These are phyloP conservation scores for Himalopsyche kuldschensis DNA, from an alignment of 2,888 invertebrate species.

Conservation along the genomic window DNA sequence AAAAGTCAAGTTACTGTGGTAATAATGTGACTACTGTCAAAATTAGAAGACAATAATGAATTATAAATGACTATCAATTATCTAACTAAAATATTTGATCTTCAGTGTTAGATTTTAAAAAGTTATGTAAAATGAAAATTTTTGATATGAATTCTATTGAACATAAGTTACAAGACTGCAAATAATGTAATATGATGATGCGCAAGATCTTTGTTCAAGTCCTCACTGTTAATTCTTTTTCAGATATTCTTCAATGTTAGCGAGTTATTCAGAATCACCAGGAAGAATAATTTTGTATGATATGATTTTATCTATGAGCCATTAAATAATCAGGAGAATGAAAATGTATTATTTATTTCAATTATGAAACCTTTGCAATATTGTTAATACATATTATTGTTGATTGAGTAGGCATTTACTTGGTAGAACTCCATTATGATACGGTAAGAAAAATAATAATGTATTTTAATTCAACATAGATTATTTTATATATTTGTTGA, in stretches of 20 bases:
- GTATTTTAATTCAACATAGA: too few relatives aligned
- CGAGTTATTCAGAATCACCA: not conserved
- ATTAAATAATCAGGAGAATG: not conserved
- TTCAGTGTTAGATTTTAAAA: not conserved
- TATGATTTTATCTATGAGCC: not conserved
- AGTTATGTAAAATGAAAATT: not conserved
- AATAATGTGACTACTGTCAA: too few relatives aligned
- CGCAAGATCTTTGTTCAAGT: not conserved
- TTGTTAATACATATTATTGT: too few relatives aligned
- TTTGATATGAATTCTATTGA: not conserved
- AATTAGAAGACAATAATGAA: too few relatives aligned
- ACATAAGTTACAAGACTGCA: not conserved
- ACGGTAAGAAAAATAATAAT: too few relatives aligned
- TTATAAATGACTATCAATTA: too few relatives aligned
- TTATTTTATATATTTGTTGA: too few relatives aligned
- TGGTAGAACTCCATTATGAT: too few relatives aligned
- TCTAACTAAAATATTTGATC: not conserved
- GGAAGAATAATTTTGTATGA: not conserved
- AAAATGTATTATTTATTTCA: too few relatives aligned
- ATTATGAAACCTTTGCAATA: too few relatives aligned
- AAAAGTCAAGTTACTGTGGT: too few relatives aligned
- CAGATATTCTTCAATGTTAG: not conserved
- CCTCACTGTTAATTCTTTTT: not conserved
- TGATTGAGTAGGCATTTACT: too few relatives aligned
- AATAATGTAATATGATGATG: not conserved